These are phyloP conservation scores for Aldrovandia affinis DNA, from an alignment of 2,797 vertebrate genomes.

Conservation along the genomic window DNA sequence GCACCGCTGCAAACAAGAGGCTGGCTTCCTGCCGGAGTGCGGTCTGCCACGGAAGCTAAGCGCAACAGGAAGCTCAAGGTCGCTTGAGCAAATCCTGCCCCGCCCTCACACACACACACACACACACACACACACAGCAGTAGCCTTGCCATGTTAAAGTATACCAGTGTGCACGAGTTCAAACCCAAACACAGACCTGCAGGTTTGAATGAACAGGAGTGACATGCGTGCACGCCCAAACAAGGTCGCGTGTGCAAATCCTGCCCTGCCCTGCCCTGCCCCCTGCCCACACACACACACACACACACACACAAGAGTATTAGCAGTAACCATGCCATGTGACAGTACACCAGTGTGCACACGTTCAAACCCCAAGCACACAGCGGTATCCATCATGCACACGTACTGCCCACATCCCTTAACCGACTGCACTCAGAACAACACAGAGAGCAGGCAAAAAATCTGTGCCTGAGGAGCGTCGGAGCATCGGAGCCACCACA, in stretches of 20 bases:
- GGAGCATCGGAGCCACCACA: too few species aligned
- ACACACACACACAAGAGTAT: too few species aligned
- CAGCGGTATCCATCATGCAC: too few species aligned
- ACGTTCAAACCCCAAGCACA: neutral
- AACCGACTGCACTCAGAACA: neutral
- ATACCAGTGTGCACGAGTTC: neutral
- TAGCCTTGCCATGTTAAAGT: neutral
- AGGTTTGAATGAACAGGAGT: neutral
- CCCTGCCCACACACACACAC: too few species aligned
- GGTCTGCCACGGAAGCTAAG: constrained; percentile 55
- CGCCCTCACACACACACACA: constrained; percentile 27
- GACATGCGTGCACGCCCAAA: too few species aligned
- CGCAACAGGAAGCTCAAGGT: constrained; percentile 56
- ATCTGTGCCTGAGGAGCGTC: neutral
- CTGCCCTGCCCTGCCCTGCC: too few species aligned
- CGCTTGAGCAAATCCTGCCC: constrained; percentile 46
- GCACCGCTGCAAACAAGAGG: constrained; percentile 58
- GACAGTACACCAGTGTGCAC: too few species aligned
- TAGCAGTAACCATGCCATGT: too few species aligned
- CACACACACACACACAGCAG: neutral
- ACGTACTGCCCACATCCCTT: neutral
- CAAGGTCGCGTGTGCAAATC: too few species aligned
- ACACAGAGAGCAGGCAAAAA: neutral
- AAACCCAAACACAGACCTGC: neutral
- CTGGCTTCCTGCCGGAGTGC: constrained; percentile 68